Conservation (phyloP, 64 coral and sea anemone genomes). For the Pachyseris speciosa region DNA sequence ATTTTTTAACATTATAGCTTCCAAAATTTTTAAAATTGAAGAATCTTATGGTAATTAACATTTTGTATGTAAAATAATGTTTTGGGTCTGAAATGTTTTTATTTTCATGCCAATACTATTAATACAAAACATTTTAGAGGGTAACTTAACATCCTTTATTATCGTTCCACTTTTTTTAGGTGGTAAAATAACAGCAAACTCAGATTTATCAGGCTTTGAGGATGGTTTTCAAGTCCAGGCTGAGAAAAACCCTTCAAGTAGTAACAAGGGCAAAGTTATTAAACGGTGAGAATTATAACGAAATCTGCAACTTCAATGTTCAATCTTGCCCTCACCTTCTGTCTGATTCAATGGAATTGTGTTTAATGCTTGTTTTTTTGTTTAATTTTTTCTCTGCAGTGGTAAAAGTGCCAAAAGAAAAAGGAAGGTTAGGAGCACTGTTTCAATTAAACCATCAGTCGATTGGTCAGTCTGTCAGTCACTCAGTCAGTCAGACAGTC, state of each 20-base stretch:
- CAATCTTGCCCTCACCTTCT: too few relatives aligned
- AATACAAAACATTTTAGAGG: not conserved
- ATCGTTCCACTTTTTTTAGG: not conserved
- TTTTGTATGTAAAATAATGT: too few relatives aligned
- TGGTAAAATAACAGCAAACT: not conserved
- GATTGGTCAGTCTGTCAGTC: too few relatives aligned
- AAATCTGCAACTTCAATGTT: not conserved
- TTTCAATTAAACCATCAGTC: not conserved
- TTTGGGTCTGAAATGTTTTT: too few relatives aligned
- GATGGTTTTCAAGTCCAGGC: constrained; percentile 33
- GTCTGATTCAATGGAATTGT: too few relatives aligned
- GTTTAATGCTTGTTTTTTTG: not conserved
- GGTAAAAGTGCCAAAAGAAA: constrained; percentile 67
- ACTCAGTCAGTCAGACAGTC: not conserved
- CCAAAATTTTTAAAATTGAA: too few relatives aligned
- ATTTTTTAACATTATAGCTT: too few relatives aligned
- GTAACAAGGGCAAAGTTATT: constrained; percentile 21
- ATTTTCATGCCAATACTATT: not conserved
- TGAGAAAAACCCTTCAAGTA: not conserved
- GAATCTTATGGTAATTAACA: too few relatives aligned
- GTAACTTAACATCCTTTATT: not conserved
- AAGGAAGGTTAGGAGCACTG: constrained; percentile 13
- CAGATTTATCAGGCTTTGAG: not conserved
- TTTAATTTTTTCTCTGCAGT: constrained; percentile 3
- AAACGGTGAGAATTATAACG: not conserved